phyloP scores from a whole-genome alignment of 2,113 vertebrate genomes.

The Muntiacus muntjak region DNA sequence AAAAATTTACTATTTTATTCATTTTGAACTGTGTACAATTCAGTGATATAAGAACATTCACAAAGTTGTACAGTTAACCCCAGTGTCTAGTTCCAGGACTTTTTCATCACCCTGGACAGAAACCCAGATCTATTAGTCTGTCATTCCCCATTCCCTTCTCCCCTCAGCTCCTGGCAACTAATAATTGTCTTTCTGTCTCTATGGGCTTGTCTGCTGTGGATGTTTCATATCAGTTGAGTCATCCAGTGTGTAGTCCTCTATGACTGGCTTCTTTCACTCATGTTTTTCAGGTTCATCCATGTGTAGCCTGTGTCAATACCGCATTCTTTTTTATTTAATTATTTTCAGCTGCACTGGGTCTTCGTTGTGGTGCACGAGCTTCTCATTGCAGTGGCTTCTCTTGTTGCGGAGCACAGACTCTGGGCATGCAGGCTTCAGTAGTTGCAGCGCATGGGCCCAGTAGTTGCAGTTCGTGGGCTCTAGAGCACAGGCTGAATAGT shows the following conservation, averaged over 20 bases:
- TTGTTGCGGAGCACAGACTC: rapidly evolving
- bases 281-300: not conserved
- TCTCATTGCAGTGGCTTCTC: not conserved
- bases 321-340: not conserved
- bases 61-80: not conserved
- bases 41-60: not conserved
- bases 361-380: not conserved
- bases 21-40: not conserved
- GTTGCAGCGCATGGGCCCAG: rapidly evolving
- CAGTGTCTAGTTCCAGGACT: not conserved
- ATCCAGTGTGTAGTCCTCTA: too few relatives aligned
- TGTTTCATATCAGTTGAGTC: not conserved
- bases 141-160: not conserved
- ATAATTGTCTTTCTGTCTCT: not conserved
- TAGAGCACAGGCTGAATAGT: not conserved
- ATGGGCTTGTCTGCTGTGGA: not conserved
- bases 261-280: not conserved
- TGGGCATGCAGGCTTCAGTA: not conserved
- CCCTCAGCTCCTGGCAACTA: not conserved
- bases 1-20: not conserved
- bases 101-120: not conserved
- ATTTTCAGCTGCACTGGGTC: not conserved
- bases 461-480: not conserved
- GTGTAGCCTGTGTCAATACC: rapidly evolving
- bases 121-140: too few relatives aligned